A percentile compares a stretch with the other conserved stretches of the same genome.
Evolutionary conservation across 1,140 invertebrate species (phyloP).

Genomic region (Hyles euphorbiae): DNA sequence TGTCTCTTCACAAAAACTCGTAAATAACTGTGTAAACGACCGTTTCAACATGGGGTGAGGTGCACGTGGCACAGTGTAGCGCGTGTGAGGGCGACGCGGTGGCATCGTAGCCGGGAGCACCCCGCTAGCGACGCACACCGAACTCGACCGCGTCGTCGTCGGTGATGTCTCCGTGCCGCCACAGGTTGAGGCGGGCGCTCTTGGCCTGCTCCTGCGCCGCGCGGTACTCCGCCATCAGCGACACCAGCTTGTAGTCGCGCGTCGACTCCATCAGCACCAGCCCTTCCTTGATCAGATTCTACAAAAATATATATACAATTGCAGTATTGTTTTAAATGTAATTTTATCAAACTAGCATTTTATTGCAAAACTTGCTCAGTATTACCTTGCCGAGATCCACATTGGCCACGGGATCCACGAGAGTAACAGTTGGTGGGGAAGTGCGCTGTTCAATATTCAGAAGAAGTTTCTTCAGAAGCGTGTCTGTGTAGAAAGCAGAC

Average conservation of each 20-base stretch:
- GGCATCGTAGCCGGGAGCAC: slow-evolving; percentile 33
- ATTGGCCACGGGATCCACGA: slow-evolving; percentile 83
- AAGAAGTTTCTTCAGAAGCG: slow-evolving; percentile 80
- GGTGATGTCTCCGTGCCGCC: slow-evolving; percentile 97
- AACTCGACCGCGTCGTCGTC: slow-evolving; percentile 97
- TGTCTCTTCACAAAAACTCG: slow-evolving; percentile 39
- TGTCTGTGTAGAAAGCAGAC: slow-evolving; percentile 79
- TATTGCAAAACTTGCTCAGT: slow-evolving; percentile 1
- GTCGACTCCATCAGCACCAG: slow-evolving; percentile 87
- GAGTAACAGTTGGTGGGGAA: slow-evolving; percentile 81
- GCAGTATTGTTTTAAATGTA: background rate
- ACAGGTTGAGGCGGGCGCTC: slow-evolving; percentile 89
- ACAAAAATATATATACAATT: slow-evolving; percentile 13
- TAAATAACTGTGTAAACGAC: slow-evolving; percentile 42
- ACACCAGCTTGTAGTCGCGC: slow-evolving; percentile 87
- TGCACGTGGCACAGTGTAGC: slow-evolving; percentile 45
- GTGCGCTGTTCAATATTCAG: slow-evolving; percentile 84
- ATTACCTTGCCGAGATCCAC: slow-evolving; percentile 88
- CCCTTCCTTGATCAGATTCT: slow-evolving; percentile 88
- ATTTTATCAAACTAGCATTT: background rate
- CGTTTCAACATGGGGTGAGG: slow-evolving; percentile 33
- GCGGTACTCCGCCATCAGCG: slow-evolving; percentile 89
- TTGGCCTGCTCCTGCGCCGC: slow-evolving; percentile 91
- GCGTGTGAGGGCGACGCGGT: slow-evolving; percentile 49
- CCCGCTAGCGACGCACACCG: slow-evolving; percentile 70